Conservation (phyloP, 23 tunicate genomes). For the Clavelina lepadiformis region DNA sequence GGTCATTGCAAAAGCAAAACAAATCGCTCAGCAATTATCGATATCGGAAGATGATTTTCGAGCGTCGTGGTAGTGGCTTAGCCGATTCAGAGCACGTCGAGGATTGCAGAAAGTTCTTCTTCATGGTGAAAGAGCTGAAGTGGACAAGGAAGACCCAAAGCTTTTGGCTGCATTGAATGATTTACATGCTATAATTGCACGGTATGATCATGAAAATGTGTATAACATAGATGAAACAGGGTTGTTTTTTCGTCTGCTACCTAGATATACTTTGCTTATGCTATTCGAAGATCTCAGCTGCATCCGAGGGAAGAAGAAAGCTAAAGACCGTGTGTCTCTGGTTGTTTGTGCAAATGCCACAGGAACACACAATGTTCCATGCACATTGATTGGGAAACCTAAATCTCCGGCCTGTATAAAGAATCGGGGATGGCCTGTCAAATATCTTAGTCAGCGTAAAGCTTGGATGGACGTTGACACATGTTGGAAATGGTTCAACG, state of each 20-base stretch:
- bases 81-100: conserved; percentile 44
- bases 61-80: conserved; percentile 46
- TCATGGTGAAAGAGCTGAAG: conserved; percentile 49
- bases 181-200: conserved; percentile 21
- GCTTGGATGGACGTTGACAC: conserved; percentile 47
- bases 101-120: conserved; percentile 35
- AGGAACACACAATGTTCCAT: conserved; percentile 40
- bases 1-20: conserved; percentile 51
- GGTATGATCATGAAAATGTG: conserved; percentile 61
- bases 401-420: conserved; percentile 36
- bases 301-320: conserved; percentile 24
- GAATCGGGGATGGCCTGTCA: conserved; percentile 28
- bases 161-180: conserved; percentile 20
- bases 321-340: conserved; percentile 17
- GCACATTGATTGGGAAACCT: conserved; percentile 38
- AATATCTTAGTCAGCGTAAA: conserved; percentile 30
- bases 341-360: conserved; percentile 46
- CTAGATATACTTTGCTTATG: conserved; percentile 31
- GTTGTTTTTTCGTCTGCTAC: conserved; percentile 48
- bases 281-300: conserved; percentile 37
- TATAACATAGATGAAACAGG: conserved; percentile 62
- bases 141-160: conserved; percentile 39
- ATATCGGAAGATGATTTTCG: conserved; percentile 19
- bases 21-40: conserved; percentile 37
- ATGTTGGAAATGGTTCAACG: conserved; percentile 38